phyloP scores from a whole-genome alignment of 2,888 invertebrate genomes.

The Ephialtes manifestator region DNA sequence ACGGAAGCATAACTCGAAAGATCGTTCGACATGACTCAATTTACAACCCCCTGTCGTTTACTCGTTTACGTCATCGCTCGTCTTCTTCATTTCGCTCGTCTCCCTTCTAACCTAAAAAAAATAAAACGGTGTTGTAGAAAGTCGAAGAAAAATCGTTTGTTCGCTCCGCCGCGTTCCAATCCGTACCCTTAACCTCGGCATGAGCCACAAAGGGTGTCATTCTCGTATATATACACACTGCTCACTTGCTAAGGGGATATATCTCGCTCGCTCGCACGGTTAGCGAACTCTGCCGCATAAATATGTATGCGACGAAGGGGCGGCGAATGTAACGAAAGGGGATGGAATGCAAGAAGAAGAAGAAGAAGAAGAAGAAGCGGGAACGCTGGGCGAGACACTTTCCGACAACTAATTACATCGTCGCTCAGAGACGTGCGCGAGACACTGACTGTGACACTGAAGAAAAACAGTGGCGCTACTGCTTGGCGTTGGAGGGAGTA shows the following conservation, averaged over 20 bases:
- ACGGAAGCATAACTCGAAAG: background rate
- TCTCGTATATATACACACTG: background rate
- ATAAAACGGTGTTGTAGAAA: constrained; percentile 28
- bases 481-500: constrained; percentile 1
- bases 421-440: constrained; percentile 58
- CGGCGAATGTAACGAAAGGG: constrained; percentile 16
- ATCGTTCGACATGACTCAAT: background rate
- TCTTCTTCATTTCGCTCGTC: background rate
- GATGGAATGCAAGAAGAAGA: constrained; percentile 33
- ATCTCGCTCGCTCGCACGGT: constrained; percentile 22
- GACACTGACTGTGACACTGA: constrained; percentile 66
- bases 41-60: background rate
- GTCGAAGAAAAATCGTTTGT: constrained; percentile 45
- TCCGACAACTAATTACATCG: constrained; percentile 68
- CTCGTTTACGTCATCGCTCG: constrained; percentile 11
- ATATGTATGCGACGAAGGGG: constrained; percentile 57
- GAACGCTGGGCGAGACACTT: constrained; percentile 56
- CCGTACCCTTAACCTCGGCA: constrained; percentile 31
- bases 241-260: constrained; percentile 17
- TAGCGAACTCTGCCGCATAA: constrained; percentile 55
- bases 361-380: constrained; percentile 40
- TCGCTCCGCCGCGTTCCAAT: constrained; percentile 44
- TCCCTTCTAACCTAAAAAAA: background rate
- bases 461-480: constrained; percentile 23
- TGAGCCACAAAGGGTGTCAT: background rate